Evolutionary conservation across 2,113 vertebrate genomes (phyloP).

Genomic region (Eupsittula cactorum): DNA sequence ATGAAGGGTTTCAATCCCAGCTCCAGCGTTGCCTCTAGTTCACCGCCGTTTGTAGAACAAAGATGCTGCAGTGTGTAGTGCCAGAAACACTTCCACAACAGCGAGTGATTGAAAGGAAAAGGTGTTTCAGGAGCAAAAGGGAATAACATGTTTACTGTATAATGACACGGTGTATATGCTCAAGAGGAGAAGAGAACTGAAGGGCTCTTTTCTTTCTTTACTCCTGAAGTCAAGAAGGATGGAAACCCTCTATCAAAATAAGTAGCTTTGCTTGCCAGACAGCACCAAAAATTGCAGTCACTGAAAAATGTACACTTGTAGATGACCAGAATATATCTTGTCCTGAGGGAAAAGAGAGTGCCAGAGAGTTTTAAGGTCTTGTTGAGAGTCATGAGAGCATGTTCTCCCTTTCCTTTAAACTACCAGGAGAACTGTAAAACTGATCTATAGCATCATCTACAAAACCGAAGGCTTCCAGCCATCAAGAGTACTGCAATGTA

Average conservation of each 20-base stretch:
- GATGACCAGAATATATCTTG: conserved; percentile 29
- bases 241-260: background rate
- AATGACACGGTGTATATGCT: background rate
- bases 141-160: background rate
- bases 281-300: conserved; percentile 21
- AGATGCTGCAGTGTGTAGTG: background rate
- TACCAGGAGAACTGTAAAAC: conserved; percentile 19
- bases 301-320: background rate
- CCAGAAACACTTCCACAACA: background rate
- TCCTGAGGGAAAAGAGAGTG: background rate
- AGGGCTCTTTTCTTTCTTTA: background rate
- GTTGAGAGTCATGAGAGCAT: background rate
- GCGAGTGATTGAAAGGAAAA: background rate
- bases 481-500: background rate
- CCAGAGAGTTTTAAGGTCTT: conserved; percentile 25
- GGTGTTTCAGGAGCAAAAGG: background rate
- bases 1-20: background rate
- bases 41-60: background rate
- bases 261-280: background rate
- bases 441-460: background rate
- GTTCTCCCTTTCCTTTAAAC: conserved; percentile 10
- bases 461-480: conserved; percentile 1
- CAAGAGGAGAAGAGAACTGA: background rate
- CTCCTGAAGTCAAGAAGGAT: background rate
- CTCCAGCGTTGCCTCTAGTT: background rate